These are phyloP conservation scores for Catharus fuscescens DNA, from an alignment of 2,113 vertebrate species.

Conservation along the genomic window DNA sequence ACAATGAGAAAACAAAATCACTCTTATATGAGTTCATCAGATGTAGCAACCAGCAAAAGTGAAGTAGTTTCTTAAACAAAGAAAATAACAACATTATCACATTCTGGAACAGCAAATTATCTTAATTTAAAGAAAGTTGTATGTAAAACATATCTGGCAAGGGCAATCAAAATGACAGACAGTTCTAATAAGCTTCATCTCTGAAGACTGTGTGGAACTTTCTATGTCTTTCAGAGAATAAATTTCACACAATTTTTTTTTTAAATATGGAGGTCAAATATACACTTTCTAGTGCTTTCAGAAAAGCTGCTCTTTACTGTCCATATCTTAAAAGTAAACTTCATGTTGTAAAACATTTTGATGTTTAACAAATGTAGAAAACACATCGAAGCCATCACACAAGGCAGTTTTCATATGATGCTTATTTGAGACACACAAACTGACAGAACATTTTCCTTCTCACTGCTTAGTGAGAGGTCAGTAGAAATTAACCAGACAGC, in stretches of 20 bases:
- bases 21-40: background rate
- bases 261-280: background rate
- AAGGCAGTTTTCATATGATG: background rate
- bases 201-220: background rate
- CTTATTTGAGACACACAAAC: background rate
- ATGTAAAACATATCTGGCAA: background rate
- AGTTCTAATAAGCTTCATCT: background rate
- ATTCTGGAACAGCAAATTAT: background rate
- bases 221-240: background rate
- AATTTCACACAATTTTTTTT: background rate
- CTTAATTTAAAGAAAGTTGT: background rate
- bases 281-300: background rate
- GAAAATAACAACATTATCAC: background rate
- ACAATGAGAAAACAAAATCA: background rate
- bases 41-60: background rate
- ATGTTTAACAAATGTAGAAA: background rate
- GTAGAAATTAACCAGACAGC: background rate
- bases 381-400: background rate
- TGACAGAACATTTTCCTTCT: background rate
- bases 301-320: background rate
- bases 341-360: background rate
- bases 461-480: background rate
- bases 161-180: background rate
- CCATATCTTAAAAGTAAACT: background rate
- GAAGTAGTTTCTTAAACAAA: background rate